Evolutionary conservation across 1,140 invertebrate genomes (phyloP).

Genomic region (Trichonephila clavata): DNA sequence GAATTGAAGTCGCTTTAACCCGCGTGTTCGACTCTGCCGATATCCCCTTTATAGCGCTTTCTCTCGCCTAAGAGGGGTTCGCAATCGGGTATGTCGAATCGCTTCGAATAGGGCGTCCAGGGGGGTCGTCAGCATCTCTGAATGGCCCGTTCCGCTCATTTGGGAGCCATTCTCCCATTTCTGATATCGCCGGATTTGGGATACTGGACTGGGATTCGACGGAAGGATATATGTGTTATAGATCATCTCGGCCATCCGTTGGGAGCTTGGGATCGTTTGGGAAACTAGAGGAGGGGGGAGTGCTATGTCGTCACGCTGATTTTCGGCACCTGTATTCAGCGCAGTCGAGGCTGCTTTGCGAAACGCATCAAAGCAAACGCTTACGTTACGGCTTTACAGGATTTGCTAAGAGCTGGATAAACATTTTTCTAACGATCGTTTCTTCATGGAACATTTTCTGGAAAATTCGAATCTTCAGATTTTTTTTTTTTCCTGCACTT

Average conservation of each 20-base stretch:
- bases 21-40: constrained; percentile 58
- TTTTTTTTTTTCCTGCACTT: not conserved
- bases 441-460: constrained; percentile 61
- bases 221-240: constrained; percentile 63
- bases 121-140: constrained; percentile 47
- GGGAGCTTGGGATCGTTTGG: constrained; percentile 69
- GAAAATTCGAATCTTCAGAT: constrained; percentile 24
- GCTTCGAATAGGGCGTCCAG: constrained; percentile 49
- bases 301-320: constrained; percentile 60
- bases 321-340: constrained; percentile 68
- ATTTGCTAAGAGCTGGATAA: constrained; percentile 67
- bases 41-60: constrained; percentile 69
- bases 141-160: constrained; percentile 72
- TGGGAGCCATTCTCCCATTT: constrained; percentile 63
- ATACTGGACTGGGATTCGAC: constrained; percentile 42
- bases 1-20: constrained; percentile 69
- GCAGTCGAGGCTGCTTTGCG: constrained; percentile 16
- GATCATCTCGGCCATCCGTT: constrained; percentile 67
- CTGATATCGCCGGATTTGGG: constrained; percentile 71
- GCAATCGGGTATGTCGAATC: constrained; percentile 73
- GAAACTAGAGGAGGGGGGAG: constrained; percentile 43
- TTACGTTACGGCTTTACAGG: constrained; percentile 58
- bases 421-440: constrained; percentile 59
- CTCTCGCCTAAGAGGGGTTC: constrained; percentile 61
- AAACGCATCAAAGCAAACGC: constrained; percentile 69